Base-by-base conservation (phyloP, 2,797 vertebrate genomes). In the Leptatherina wallacei region DNA sequence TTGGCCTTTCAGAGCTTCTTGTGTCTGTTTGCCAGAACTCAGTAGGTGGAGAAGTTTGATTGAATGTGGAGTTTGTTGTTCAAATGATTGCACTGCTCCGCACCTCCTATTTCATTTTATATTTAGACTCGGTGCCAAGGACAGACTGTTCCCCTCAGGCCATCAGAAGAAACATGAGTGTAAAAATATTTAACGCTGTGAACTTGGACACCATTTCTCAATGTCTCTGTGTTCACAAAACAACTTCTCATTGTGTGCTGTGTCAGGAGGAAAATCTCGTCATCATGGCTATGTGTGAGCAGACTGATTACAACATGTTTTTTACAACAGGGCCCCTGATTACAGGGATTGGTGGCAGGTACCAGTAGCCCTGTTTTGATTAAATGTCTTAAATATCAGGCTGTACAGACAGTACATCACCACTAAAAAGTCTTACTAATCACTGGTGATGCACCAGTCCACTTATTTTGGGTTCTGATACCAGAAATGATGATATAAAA, bases 101-200 rank as follows among this genome's bases (percentile, higher is more conserved):
- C 66, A 18, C 30, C 29, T 84, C 58, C n/a, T 35, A 29, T 64
- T 67, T 49, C 52, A 35, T 73, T 67, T 80, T 59, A 83, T 75
- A 55, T 55, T 14, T 55, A 55, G 27, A 24, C 77, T 29, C 36
- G 27, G 64, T 70, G 49, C 78, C 78, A 82, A 88, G 86, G 87
- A 89, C 81, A 30, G 80, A 58, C 64, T 74, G 29, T 70, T 61
- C 13, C 29, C 49, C 61, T 68, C 66, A 69, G 40, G 27, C 56
- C 22, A 69, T 51, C 27, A 40, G 62, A 44, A 36, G 58, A 57
- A 73, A 70, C 36, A 8, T 51, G 52, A 75, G 24, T 58, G 27
- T 27, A 57, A 35, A 63, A 3, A 22, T 18, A 52, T 65, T 35
- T 20, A 44, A 71, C 56, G 14, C 3, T 29, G 6, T 44, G n/a